These are phyloP conservation scores for Poeciliopsis presidionis DNA, from an alignment of 2,797 vertebrate genomes.

Conservation along the genomic window DNA sequence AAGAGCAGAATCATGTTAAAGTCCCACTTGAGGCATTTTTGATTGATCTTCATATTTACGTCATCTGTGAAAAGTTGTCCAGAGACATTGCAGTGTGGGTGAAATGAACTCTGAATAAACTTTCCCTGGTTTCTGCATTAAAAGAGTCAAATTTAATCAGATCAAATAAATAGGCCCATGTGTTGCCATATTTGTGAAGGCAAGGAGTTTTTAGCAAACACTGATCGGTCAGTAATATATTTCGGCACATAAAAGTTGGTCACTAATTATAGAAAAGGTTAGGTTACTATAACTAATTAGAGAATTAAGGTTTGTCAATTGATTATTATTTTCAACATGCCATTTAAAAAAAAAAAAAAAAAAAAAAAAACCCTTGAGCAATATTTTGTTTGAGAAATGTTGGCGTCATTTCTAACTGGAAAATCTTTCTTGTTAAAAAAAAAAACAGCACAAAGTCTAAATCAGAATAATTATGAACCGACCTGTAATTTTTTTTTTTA, in stretches of 20 bases:
- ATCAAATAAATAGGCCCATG: background rate
- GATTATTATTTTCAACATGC: background rate
- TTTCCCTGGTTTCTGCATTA: background rate
- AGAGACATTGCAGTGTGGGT: background rate
- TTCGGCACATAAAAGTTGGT: background rate
- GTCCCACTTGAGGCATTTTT: background rate
- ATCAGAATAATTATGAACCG: background rate
- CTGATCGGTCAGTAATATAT: background rate
- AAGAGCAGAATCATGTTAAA: background rate
- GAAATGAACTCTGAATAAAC: background rate
- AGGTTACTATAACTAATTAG: background rate
- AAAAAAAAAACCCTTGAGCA: background rate
- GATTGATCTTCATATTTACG: background rate
- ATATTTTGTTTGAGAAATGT: background rate
- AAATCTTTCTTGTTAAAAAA: background rate
- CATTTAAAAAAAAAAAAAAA: background rate
- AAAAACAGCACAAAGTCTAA: background rate
- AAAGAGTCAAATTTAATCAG: background rate
- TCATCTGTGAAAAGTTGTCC: background rate
- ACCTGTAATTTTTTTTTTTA: background rate
- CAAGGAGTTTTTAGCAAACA: background rate
- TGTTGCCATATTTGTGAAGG: background rate
- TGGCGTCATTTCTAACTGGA: background rate
- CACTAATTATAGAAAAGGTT: background rate
- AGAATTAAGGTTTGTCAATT: background rate